These are phyloP conservation scores for Manis javanica DNA, from an alignment of 2,797 vertebrate species.

Conservation along the genomic window DNA sequence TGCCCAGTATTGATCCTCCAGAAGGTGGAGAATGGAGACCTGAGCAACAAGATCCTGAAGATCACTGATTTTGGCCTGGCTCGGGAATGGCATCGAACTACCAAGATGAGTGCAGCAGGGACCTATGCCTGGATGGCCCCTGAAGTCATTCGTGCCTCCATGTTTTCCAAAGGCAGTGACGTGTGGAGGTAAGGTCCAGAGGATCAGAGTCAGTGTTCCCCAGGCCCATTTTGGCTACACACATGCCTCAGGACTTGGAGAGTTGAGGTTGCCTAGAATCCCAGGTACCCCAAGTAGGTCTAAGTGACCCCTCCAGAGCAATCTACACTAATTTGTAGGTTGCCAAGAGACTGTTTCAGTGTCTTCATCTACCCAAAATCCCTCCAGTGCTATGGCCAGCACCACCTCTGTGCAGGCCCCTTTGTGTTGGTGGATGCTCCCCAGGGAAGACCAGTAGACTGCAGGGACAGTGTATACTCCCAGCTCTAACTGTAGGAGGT, in stretches of 20 bases:
- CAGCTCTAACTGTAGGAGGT: neutral
- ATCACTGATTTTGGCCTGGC: constrained; percentile 99
- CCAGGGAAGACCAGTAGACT: neutral
- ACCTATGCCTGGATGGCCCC: constrained; percentile 99
- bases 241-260: neutral
- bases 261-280: neutral
- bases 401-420: fast-evolving
- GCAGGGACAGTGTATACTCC: neutral
- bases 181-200: constrained; percentile 94
- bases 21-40: constrained; percentile 95
- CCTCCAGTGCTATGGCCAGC: neutral
- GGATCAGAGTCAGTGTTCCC: neutral
- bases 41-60: constrained; percentile 97
- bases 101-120: constrained; percentile 98
- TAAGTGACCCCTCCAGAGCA: neutral
- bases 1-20: constrained; percentile 94
- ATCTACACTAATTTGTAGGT: neutral
- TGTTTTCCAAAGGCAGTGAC: constrained; percentile 98
- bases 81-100: constrained; percentile 98
- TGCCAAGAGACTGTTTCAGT: neutral
- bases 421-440: neutral
- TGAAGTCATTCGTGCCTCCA: constrained; percentile 97
- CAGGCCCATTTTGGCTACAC: neutral
- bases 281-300: neutral
- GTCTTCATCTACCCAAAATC: neutral